Percentiles rank a stretch among this genome's conserved stretches.
Conservation (phyloP, 2,113 vertebrate genomes). For the Nycticryphes semicollaris region DNA sequence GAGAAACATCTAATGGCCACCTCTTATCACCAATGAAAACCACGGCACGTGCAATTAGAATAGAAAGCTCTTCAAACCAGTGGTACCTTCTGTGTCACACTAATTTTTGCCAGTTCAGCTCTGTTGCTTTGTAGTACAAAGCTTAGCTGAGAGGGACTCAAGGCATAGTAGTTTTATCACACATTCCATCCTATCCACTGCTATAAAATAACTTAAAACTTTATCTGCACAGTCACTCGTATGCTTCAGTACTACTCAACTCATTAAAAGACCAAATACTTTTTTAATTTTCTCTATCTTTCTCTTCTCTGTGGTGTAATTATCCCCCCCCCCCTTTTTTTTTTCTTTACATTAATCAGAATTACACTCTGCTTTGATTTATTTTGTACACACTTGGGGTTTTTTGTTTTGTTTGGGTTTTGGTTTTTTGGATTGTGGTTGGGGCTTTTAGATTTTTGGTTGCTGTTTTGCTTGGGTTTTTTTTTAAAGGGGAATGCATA, state of each 20-base stretch:
- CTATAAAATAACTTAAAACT: neutral
- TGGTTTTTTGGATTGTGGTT: neutral
- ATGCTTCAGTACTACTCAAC: neutral
- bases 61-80: neutral
- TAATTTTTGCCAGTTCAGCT: neutral
- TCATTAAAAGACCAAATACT: neutral
- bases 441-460: neutral
- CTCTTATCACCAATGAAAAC: neutral
- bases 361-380: neutral
- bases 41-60: rapidly evolving
- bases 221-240: neutral
- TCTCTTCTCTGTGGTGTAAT: neutral
- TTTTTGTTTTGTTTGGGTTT: neutral
- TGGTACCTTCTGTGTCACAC: neutral
- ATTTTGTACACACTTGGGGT: neutral
- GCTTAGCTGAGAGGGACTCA: neutral
- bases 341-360: neutral
- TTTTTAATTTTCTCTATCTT: neutral
- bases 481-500: neutral
- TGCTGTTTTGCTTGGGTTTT: too few relatives aligned
- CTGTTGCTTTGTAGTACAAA: neutral
- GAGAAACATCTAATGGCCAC: neutral
- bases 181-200: neutral
- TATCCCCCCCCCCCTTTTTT: too few relatives aligned
- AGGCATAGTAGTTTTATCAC: neutral